Conservation (phyloP, 2,797 vertebrate genomes). For the Meriones psammophilus region DNA sequence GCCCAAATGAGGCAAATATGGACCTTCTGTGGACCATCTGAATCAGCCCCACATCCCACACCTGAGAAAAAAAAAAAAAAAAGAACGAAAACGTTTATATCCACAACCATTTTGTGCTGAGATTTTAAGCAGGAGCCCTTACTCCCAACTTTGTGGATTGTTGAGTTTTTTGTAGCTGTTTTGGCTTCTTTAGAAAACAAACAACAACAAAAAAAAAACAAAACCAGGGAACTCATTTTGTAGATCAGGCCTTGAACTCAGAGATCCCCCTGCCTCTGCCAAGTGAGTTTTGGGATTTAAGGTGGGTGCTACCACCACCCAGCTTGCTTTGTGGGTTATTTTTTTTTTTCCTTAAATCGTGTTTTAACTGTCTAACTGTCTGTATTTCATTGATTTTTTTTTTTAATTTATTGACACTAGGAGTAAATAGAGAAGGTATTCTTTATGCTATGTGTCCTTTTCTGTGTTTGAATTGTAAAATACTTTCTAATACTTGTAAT, state of each 20-base stretch:
- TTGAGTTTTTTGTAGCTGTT: background rate
- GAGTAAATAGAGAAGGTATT: constrained; percentile 7
- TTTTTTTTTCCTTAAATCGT: background rate
- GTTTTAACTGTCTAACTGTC: background rate
- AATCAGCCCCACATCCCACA: too few species aligned
- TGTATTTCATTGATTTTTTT: background rate
- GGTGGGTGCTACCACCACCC: background rate
- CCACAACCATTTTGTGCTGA: too few species aligned
- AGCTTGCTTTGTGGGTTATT: background rate
- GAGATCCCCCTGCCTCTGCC: background rate
- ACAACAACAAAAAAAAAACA: too few species aligned
- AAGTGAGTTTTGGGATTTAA: background rate
- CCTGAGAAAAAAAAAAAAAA: too few species aligned
- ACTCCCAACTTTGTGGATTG: background rate
- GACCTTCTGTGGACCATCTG: too few species aligned
- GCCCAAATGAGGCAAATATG: too few species aligned
- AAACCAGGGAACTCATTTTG: background rate
- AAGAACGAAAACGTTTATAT: too few species aligned
- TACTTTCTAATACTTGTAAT: background rate
- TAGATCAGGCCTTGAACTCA: background rate
- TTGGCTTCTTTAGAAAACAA: background rate
- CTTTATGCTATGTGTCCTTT: constrained; percentile 41
- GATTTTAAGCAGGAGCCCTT: too few species aligned
- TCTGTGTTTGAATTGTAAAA: constrained; percentile 58
- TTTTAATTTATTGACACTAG: constrained; percentile 27